Percentiles rank a stretch among this genome's conserved stretches.
Evolutionary conservation across 2,797 vertebrate species (phyloP).

Genomic region (Crax fasciolata): DNA sequence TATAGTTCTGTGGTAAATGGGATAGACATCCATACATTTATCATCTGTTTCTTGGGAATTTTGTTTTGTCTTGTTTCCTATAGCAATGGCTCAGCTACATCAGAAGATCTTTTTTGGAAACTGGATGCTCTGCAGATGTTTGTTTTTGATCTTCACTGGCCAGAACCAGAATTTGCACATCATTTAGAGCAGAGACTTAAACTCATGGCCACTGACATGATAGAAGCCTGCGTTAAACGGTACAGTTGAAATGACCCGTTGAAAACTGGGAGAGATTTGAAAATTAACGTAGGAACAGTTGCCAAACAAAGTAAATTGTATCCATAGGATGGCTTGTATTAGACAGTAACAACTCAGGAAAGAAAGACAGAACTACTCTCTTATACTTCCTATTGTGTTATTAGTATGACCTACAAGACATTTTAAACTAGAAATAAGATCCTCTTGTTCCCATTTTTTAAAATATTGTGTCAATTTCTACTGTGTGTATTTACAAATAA

Average conservation of each 20-base stretch:
- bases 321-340: not conserved
- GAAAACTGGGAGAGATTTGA: not conserved
- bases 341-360: not conserved
- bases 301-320: too few species aligned
- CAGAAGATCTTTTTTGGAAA: conserved; percentile 98
- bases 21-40: conserved; percentile 83
- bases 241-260: conserved; percentile 68
- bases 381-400: not conserved
- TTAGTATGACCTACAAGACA: not conserved
- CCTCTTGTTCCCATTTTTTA: not conserved
- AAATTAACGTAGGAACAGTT: not conserved
- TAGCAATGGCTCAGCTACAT: conserved; percentile 95
- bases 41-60: conserved; percentile 86
- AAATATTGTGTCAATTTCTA: not conserved
- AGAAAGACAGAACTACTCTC: not conserved
- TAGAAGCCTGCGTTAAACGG: conserved; percentile 98
- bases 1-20: not conserved
- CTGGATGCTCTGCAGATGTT: conserved; percentile 97
- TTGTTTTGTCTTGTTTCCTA: conserved; percentile 67
- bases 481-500: not conserved
- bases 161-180: conserved; percentile 95
- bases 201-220: conserved; percentile 99
- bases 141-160: conserved; percentile 95
- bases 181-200: conserved; percentile 98
- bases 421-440: not conserved